Conservation (phyloP, 2,888 invertebrate genomes). For the Drosophila flavopinicola region DNA sequence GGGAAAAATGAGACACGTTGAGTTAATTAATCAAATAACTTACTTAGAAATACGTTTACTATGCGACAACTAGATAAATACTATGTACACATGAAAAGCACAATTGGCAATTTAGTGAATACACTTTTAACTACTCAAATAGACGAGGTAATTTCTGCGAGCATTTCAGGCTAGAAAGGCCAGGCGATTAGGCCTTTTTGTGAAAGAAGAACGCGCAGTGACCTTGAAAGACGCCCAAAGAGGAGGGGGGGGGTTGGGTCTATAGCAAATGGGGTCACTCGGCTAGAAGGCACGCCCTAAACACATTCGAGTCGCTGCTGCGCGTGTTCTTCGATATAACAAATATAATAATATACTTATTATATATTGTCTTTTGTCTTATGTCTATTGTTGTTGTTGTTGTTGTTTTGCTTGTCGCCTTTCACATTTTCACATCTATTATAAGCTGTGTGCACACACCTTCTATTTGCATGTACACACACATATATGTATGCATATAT, state of each 20-base stretch:
- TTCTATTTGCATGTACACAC: slow-evolving; percentile 9
- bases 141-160: not conserved
- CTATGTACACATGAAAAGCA: not conserved
- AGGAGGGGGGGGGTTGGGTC: too few species aligned
- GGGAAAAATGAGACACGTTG: slow-evolving; percentile 19
- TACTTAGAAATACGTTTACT: not conserved
- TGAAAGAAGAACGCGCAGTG: slow-evolving; percentile 32
- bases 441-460: slow-evolving; percentile 19
- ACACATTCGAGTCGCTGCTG: slow-evolving; percentile 8
- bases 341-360: slow-evolving; percentile 10
- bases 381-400: not conserved
- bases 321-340: slow-evolving; percentile 27
- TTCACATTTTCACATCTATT: slow-evolving; percentile 45
- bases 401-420: slow-evolving; percentile 21
- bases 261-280: slow-evolving; percentile 62
- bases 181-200: not conserved
- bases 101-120: slow-evolving; percentile 1
- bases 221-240: slow-evolving; percentile 58
- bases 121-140: too few species aligned
- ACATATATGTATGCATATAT: slow-evolving; percentile 1
- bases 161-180: not conserved
- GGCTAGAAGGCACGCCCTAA: slow-evolving; percentile 47
- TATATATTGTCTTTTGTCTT: slow-evolving; percentile 14
- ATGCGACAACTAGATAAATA: slow-evolving; percentile 5
- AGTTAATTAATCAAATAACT: slow-evolving; percentile 22